phyloP scores from a whole-genome alignment of 2,888 invertebrate species.

The Chrysomela aeneicollis region DNA sequence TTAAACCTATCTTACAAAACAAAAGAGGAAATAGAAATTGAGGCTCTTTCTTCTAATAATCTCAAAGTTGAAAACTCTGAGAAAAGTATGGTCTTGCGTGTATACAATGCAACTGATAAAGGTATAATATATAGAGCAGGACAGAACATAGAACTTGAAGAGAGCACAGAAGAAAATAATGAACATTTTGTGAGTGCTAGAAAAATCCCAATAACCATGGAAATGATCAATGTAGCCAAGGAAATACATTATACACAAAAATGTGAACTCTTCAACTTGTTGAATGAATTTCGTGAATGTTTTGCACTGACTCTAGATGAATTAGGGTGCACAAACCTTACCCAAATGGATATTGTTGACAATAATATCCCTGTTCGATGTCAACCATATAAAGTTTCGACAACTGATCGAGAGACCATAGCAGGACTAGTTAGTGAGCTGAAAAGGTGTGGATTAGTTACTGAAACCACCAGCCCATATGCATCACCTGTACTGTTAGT shows the following conservation, averaged over 20 bases:
- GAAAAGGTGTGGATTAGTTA: slow-evolving; percentile 23
- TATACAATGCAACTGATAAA: slow-evolving; percentile 10
- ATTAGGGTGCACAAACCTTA: slow-evolving; percentile 27
- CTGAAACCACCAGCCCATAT: slow-evolving; percentile 28
- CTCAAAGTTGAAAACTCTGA: slow-evolving; percentile 1
- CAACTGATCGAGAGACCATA: slow-evolving; percentile 25
- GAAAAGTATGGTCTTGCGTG: slow-evolving; percentile 1
- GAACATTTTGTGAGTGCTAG: too few species aligned
- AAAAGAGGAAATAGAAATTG: too few species aligned
- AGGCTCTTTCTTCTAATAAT: neutral
- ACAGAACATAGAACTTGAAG: neutral
- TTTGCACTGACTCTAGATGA: slow-evolving; percentile 29
- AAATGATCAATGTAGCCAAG: slow-evolving; percentile 1
- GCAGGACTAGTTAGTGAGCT: slow-evolving; percentile 24
- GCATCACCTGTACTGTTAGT: slow-evolving; percentile 40
- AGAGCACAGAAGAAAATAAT: neutral
- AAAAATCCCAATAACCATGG: slow-evolving; percentile 4
- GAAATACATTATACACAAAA: slow-evolving; percentile 3
- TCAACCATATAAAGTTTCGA: slow-evolving; percentile 28
- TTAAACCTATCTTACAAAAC: too few species aligned
- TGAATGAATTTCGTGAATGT: slow-evolving; percentile 26
- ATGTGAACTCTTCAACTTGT: slow-evolving; percentile 16
- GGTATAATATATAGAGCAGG: neutral
- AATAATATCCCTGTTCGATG: slow-evolving; percentile 28
- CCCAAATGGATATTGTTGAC: slow-evolving; percentile 30